Conservation (phyloP, 2,113 vertebrate species). For the Gopherus evgoodei region DNA sequence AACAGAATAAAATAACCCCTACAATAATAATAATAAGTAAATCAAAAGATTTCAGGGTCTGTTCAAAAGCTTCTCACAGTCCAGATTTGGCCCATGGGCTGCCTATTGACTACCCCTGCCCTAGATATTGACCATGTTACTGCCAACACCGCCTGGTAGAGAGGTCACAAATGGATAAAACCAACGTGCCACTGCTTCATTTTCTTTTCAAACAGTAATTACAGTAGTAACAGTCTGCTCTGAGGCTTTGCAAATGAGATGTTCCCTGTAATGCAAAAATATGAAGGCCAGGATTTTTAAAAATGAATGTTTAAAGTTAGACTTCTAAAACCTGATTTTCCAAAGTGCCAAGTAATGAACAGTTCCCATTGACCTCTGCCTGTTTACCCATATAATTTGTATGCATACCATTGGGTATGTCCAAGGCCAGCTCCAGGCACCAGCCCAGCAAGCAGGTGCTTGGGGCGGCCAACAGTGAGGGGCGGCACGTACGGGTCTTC, state of each 20-base stretch:
- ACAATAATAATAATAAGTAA: too few species aligned
- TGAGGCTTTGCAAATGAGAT: not conserved
- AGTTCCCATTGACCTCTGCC: not conserved
- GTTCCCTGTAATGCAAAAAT: not conserved
- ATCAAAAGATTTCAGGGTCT: too few species aligned
- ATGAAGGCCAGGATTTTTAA: not conserved
- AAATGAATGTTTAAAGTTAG: not conserved
- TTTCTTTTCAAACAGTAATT: not conserved
- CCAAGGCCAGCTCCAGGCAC: too few species aligned
- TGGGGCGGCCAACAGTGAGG: too few species aligned
- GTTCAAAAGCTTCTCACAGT: too few species aligned
- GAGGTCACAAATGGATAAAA: not conserved
- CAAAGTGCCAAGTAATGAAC: not conserved
- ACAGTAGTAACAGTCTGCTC: not conserved
- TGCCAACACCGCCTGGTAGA: not conserved
- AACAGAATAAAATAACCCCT: too few species aligned
- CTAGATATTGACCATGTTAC: not conserved
- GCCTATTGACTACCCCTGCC: too few species aligned
- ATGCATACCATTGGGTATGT: not conserved
- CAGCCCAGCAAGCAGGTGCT: too few species aligned
- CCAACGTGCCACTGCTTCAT: not conserved
- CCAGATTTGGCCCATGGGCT: too few species aligned
- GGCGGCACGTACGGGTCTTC: too few species aligned
- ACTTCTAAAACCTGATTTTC: not conserved
- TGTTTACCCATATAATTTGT: not conserved